Percentiles rank a stretch among this genome's conserved stretches.
Evolutionary conservation across 2,113 vertebrate species (phyloP).

Genomic region (Tretioscincus oriximinensis): DNA sequence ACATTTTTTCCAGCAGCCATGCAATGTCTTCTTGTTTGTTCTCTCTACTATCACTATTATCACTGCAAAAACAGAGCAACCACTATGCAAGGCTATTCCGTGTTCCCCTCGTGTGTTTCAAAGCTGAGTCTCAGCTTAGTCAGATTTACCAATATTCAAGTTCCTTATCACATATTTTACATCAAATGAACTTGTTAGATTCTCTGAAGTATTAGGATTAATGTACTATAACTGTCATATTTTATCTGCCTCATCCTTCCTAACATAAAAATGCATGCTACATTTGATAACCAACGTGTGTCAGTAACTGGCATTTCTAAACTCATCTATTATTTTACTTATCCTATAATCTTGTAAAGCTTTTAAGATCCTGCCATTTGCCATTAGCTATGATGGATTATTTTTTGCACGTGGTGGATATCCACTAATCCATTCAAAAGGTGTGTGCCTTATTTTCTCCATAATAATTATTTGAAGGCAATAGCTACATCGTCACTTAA

Average conservation of each 20-base stretch:
- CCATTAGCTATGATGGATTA: not conserved
- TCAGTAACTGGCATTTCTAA: not conserved
- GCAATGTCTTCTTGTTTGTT: too few relatives aligned
- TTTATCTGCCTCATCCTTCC: too few relatives aligned
- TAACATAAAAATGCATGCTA: not conserved
- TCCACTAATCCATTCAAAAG: not conserved
- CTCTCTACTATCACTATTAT: too few relatives aligned
- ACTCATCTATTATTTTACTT: not conserved
- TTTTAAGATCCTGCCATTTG: not conserved
- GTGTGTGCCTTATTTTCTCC: not conserved
- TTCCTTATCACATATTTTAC: not conserved
- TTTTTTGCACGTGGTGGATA: not conserved
- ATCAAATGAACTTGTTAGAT: slow-evolving; percentile 20
- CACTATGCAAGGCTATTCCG: too few relatives aligned
- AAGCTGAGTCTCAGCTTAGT: not conserved
- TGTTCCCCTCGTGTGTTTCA: too few relatives aligned
- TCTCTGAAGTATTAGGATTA: slow-evolving; percentile 13
- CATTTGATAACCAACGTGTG: not conserved
- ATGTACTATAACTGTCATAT: not conserved
- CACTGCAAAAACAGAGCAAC: too few relatives aligned
- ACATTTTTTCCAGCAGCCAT: too few relatives aligned
- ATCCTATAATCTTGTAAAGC: not conserved
- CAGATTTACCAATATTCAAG: not conserved
- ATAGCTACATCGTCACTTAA: too few relatives aligned
- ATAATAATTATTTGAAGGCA: not conserved